Conservation (phyloP, 2,797 vertebrate species). For the Mus spretus region DNA sequence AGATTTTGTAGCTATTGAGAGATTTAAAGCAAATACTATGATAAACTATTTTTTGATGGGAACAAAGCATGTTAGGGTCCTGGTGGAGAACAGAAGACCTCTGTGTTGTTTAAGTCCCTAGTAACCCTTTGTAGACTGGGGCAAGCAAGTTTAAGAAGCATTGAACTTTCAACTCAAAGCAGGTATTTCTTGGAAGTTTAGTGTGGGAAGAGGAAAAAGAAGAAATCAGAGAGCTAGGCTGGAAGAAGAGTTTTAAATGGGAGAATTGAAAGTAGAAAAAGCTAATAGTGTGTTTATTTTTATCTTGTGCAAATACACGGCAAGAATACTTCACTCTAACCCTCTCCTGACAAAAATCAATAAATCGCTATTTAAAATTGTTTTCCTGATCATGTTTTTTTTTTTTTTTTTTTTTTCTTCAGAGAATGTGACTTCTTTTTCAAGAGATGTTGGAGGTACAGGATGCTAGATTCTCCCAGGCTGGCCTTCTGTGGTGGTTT, state of each 20-base stretch:
- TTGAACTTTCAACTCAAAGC: neutral
- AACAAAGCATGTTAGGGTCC: neutral
- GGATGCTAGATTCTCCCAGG: neutral
- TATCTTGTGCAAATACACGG: neutral
- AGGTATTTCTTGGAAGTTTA: neutral
- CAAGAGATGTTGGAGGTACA: neutral
- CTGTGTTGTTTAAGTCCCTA: neutral
- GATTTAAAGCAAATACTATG: conserved; percentile 14
- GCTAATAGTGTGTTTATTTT: conserved; percentile 37
- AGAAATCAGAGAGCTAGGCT: neutral
- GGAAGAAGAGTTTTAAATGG: neutral
- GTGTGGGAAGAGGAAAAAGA: neutral
- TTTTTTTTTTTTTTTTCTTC: conserved; percentile 38
- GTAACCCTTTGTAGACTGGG: neutral
- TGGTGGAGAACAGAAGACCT: neutral
- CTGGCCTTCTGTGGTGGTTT: neutral
- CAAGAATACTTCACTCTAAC: neutral
- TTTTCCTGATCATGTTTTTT: neutral
- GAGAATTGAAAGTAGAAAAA: conserved; percentile 15
- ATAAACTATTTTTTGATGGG: neutral
- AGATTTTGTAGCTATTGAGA: neutral
- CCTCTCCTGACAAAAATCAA: neutral
- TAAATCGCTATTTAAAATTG: neutral
- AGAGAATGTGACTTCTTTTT: neutral
- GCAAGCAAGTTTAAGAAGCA: neutral